Base-by-base conservation (phyloP, 2,113 vertebrate species). In the Chauna torquata region DNA sequence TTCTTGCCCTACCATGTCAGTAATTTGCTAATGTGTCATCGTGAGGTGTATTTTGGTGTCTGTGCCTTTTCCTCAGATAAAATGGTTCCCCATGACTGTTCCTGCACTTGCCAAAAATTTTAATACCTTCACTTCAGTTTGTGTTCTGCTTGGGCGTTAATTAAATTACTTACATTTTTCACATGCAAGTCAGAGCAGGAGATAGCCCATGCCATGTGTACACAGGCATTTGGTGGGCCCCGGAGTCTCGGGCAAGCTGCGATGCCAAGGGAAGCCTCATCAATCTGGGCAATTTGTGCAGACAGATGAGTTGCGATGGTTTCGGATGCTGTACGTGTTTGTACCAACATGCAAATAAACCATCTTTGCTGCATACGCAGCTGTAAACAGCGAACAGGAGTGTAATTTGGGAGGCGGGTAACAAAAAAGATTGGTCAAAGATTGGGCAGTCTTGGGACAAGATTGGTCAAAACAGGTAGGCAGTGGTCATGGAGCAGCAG, bases 201-300 rank as follows among this genome's bases (percentile, higher is more conserved):
- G 13, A 6, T 1, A 38, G 23, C 44, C 44, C 2, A 0, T 18
- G 10, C 34, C 61, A 12, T 25, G 64, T 45, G 6, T 3, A 14
- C 44, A 11, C 28, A 4, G 6, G 9, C 23, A 16, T 11, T 23
- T n/a, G 52, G 13, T 11, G 25, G 66, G 52, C 20, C 40, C 71
- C 5, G 32, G 50, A 28, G 30, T 30, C 47, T 44, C 44, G 23
- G 59, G 38, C 40, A 62, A 86, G 30, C 16, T 20, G 36, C 4
- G 1, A 3, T 19, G 47, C 38, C 55, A 74, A 66, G 47, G 16
- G n/a, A 80, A 88, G 28, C 79, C 34, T 90, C 62, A 0, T 12
- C 62, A n/a, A n/a, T n/a, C 32, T 69, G 79, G 45, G 24, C 62
- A 44, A 9, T 30, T 4, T 25, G 28, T 24, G 32, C 3, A 44